Conservation (phyloP, 2,113 vertebrate genomes). For the Phodopus roborovskii region DNA sequence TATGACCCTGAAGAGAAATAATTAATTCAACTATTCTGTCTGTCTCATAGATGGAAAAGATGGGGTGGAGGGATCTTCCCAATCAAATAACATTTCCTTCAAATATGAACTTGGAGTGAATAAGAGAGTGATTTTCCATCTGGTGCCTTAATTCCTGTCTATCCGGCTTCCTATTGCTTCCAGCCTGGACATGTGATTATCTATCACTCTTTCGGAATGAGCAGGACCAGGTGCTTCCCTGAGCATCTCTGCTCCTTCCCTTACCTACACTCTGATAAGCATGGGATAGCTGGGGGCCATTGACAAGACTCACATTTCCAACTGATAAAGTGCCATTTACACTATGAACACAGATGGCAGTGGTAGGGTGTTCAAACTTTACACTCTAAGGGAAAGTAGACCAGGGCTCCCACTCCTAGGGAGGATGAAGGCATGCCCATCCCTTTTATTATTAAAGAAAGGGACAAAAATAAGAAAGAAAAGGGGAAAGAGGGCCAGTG, state of each 20-base stretch:
- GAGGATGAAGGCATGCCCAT: conserved; percentile 18
- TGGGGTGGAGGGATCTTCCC: not conserved
- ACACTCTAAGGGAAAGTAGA: conserved; percentile 37
- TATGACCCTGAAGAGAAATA: not conserved
- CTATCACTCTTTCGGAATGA: conserved; percentile 81
- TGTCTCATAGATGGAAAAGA: conserved; percentile 34
- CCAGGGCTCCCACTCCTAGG: not conserved
- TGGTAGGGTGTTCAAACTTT: not conserved
- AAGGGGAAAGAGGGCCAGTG: not conserved
- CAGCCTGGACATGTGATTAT: conserved; percentile 82
- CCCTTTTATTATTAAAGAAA: not conserved
- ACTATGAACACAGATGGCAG: conserved; percentile 80
- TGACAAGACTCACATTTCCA: conserved; percentile 84
- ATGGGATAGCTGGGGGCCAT: conserved; percentile 79
- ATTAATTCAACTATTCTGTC: conserved; percentile 48
- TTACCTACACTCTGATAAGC: conserved; percentile 79
- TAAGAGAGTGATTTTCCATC: conserved; percentile 76
- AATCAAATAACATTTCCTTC: conserved; percentile 67
- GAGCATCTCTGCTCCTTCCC: conserved; percentile 66
- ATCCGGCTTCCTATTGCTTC: conserved; percentile 74
- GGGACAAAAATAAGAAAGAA: accelerated
- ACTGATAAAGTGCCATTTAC: conserved; percentile 83
- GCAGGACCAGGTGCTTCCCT: conserved; percentile 77
- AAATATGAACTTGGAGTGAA: conserved; percentile 69
- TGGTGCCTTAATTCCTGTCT: conserved; percentile 77